Evolutionary conservation across 2,888 invertebrate species (phyloP), one percentile per base, ranked within the genome.

Genomic region (Epsilonema sp.): DNA sequence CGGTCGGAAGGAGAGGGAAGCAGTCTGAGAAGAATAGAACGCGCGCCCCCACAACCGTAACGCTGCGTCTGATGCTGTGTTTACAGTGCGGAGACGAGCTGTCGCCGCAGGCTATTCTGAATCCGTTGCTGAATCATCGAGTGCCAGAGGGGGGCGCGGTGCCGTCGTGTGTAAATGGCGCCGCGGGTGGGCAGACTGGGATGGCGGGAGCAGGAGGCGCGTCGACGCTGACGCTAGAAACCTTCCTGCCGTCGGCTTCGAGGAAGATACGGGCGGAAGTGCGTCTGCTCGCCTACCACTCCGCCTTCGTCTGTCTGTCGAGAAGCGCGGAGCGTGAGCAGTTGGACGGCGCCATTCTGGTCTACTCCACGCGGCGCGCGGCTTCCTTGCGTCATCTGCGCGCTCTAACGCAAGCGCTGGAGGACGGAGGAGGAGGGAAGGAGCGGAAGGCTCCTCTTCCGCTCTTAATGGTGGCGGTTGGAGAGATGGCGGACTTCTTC

Each of bases 61-160:
- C 16, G 16, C 31, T 80, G 56, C 78, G 64, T 49, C 56, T 65
- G 25, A 55, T 61, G 31, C 56, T 92, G 75, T 89, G 87, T 67
- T 80, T 89, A 78, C 86, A 89, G 68, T 92, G 92, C 68, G 89
- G 87, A 45, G 90, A 92, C 68, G 83, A 85, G 1, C 89, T 79
- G 65, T 80, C 82, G 0, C 79, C 85, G 40, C 87, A 87, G 66
- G 80, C 82, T 51, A 82, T 89, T 47, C 72, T 92, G 47, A 79
- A 79, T 19, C 89, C 90, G 0, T 70, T 92, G 50, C 72, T 90
- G 48, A 77, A 79, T 58, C 85, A 87, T 64, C 82, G 82, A 55
- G 80, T 82, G 52, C n/a, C n/a, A n/a, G n/a, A n/a, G n/a, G n/a
- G n/a, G n/a, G n/a, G n/a, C n/a, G n/a, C n/a, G n/a, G n/a, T n/a